Evolutionary conservation across 2,888 invertebrate genomes (phyloP), one percentile per base, ranked within the genome.

Genomic region (Hypena proboscidalis): DNA sequence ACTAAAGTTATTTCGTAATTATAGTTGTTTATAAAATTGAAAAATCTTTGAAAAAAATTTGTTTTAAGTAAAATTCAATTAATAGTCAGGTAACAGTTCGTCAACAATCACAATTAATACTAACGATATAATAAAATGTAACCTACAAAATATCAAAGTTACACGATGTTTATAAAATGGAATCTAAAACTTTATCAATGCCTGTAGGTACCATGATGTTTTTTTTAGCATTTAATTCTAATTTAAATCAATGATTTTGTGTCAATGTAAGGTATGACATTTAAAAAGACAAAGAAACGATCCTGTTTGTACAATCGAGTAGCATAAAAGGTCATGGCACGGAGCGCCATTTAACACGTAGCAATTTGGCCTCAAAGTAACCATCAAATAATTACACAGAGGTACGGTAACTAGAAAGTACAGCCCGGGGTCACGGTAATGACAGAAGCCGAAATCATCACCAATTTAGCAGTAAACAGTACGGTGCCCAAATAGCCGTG

Each of bases 361-460:
- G 2, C 10, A 22, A 23, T 37, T 27, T 27, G 11, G 27, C 13
- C 22, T 38, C 23, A n/a, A 38, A 19, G 17, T 32, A 39, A 21
- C 38, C 38, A 30, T 17, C 25, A 34, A 34, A 21, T 56, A 57
- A 68, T 65, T 63, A 65, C 76, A 62, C 56, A 49, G 75, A 79
- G 62, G 59, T 79, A 74, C 56, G 52, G 59, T 62, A 72, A 72
- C 77, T 83, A 78, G 80, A 85, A 82, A 77, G 77, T 73, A 67
- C 74, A 67, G 77, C 77, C 54, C 41, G 39, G 8, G 61, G 79
- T 73, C 68, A 56, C 68, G 62, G 78, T 84, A 83, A 84, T 84
- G 80, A 83, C 88, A 86, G 87, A 83, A 88, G 87, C 82, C 83
- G 81, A 85, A 83, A 83, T 83, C 80, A 84, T 85, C 80, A 82